Percentiles rank a stretch among this genome's conserved stretches.
These are phyloP conservation scores for Drosophila miranda DNA, from an alignment of 1,140 invertebrate genomes.

Conservation along the genomic window DNA sequence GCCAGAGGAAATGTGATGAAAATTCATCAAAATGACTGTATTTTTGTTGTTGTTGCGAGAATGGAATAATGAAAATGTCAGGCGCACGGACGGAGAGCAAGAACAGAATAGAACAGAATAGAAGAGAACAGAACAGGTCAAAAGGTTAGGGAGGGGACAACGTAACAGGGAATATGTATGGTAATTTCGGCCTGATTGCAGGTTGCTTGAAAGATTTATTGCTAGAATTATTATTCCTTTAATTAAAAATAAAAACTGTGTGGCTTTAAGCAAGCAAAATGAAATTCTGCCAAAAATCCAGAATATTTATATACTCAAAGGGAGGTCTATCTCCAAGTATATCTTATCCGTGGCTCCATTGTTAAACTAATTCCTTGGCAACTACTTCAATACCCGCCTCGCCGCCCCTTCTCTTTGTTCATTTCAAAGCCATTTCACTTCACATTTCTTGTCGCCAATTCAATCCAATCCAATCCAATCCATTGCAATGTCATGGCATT, in stretches of 20 bases:
- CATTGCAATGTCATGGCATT: constrained; percentile 61
- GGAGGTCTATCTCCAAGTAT: too few relatives aligned
- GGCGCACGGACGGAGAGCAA: constrained; percentile 31
- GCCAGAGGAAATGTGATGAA: constrained; percentile 23
- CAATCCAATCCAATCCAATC: not conserved
- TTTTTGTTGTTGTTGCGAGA: constrained; percentile 12
- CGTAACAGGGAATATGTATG: not conserved
- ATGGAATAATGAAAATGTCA: constrained; percentile 62
- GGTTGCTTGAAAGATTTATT: not conserved
- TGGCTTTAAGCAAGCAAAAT: not conserved
- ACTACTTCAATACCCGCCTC: constrained; percentile 26
- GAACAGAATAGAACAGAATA: not conserved
- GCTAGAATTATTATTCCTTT: not conserved
- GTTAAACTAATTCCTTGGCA: constrained; percentile 12
- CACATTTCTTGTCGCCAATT: constrained; percentile 14
- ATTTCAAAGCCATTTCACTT: constrained; percentile 22
- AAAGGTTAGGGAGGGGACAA: not conserved
- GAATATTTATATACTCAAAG: too few relatives aligned
- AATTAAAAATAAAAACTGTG: too few relatives aligned
- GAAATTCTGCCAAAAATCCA: not conserved
- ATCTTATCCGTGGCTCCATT: too few relatives aligned
- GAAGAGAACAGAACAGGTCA: not conserved
- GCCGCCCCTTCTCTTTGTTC: constrained; percentile 25
- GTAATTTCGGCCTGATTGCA: constrained; percentile 6
- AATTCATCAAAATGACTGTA: constrained; percentile 49